phyloP scores from a whole-genome alignment of 2,797 vertebrate genomes.

The Chelonia mydas region DNA sequence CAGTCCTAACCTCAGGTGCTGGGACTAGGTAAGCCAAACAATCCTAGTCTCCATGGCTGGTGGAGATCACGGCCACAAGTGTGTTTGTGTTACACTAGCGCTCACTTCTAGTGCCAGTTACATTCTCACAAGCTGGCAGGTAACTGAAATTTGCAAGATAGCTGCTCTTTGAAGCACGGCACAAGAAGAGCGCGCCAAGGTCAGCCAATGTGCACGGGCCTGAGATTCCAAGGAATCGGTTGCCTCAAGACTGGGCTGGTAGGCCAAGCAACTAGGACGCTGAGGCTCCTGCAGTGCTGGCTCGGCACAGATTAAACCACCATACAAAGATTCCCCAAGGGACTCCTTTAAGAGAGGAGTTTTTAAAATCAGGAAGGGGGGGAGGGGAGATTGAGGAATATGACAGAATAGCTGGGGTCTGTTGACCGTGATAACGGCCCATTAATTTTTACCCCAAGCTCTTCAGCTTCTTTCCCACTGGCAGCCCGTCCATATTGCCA shows the following conservation, averaged over 20 bases:
- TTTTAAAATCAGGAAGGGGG: accelerated
- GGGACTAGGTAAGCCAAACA: constrained; percentile 10
- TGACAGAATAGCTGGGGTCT: background rate
- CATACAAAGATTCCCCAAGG: background rate
- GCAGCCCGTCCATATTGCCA: accelerated
- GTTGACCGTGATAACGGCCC: background rate
- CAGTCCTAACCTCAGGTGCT: background rate
- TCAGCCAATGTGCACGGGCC: background rate
- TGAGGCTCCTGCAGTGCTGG: background rate
- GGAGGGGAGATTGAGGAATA: background rate
- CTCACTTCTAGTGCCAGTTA: background rate
- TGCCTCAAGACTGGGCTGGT: background rate
- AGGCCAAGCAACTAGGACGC: background rate
- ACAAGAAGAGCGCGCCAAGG: background rate
- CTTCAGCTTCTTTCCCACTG: background rate
- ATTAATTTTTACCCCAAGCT: background rate
- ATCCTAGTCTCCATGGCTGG: background rate
- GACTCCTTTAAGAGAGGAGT: accelerated
- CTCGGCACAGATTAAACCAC: background rate
- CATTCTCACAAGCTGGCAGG: background rate
- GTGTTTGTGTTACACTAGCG: background rate
- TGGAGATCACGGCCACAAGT: background rate
- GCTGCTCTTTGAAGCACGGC: background rate
- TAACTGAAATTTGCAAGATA: background rate
- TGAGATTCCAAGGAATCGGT: background rate